Base-by-base conservation (phyloP, 2,797 vertebrate species). In the Cossypha polioptera region DNA sequence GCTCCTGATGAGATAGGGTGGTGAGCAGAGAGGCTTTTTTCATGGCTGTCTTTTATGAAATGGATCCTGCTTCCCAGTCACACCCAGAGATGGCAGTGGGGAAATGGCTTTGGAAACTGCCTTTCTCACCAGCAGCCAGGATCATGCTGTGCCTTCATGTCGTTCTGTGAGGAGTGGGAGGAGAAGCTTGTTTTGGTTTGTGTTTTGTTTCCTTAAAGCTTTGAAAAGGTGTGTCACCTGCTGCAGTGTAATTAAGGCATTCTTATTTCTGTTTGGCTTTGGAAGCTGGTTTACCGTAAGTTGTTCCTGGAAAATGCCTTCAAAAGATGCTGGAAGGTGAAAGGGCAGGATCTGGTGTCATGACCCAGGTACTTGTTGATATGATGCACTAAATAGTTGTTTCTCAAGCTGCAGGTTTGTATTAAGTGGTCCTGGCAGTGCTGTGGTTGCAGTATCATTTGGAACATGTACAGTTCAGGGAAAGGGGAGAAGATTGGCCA, bases 201-300 rank as follows among this genome's bases (percentile, higher is more conserved):
- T 40, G 43, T 81, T 95, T 92, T 82, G 66, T 76, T 95, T 93
- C 55, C 57, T 77, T 82, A 65, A 91, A 78, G 45, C 73, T 86
- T 80, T 88, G 76, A 68, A 81, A 89, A 93, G 31, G 17, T 13
- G 0, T 86, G 25, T 66, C 51, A 51, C 75, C 92, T 90, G 12
- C 54, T 68, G 62, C 75, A 68, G 73, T 2, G 1, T 85, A 92
- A 86, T 96, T 63, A 77, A 80, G 51, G 45, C 62, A 57, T 88
- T 77, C 48, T 87, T 86, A 62, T 0, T 2, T 84, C 42, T 55
- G 2, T 54, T 79, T 40, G 57, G 77, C 26, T 92, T 78, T 1
- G 26, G 72, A 82, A 94, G 48, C 31, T 4, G 2, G 10, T 25
- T 19, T 22, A 21, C 0, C 1, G 0, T 74, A 72, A 43, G 10